phyloP scores from a whole-genome alignment of 2,113 vertebrate genomes.

The Nothoprocta perdicaria region DNA sequence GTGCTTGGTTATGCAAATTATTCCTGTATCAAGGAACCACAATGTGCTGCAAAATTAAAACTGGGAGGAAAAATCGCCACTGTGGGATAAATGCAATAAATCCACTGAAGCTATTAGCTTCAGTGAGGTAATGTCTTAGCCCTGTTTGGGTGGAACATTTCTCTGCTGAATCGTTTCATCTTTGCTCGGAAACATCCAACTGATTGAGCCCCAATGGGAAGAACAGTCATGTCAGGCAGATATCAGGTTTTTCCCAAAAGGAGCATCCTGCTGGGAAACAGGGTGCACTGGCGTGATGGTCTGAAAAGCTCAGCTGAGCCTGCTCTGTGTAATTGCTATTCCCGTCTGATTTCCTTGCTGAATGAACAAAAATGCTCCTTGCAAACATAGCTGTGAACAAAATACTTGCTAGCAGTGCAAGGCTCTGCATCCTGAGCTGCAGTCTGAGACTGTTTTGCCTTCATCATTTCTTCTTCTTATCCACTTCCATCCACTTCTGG shows the following conservation, averaged over 20 bases:
- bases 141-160: constrained; percentile 16
- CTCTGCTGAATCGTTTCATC: constrained; percentile 8
- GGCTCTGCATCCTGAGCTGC: constrained; percentile 15
- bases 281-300: constrained; percentile 2
- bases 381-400: constrained; percentile 58
- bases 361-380: constrained; percentile 55
- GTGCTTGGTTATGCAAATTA: constrained; percentile 52
- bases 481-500: background rate
- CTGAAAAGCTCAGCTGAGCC: constrained; percentile 58
- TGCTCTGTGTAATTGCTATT: constrained; percentile 68
- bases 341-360: constrained; percentile 64
- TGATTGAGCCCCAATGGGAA: background rate
- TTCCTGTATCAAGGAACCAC: constrained; percentile 6
- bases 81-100: constrained; percentile 12
- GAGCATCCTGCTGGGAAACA: constrained; percentile 39
- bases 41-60: constrained; percentile 41
- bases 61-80: constrained; percentile 38
- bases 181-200: constrained; percentile 25
- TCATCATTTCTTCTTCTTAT: background rate
- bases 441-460: background rate
- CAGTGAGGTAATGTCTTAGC: constrained; percentile 30
- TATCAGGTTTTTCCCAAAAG: constrained; percentile 57
- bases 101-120: constrained; percentile 27
- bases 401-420: constrained; percentile 51
- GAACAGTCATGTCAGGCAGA: constrained; percentile 9